Evolutionary conservation across 2,797 vertebrate genomes (phyloP).

Genomic region (Austrolebias charrua): DNA sequence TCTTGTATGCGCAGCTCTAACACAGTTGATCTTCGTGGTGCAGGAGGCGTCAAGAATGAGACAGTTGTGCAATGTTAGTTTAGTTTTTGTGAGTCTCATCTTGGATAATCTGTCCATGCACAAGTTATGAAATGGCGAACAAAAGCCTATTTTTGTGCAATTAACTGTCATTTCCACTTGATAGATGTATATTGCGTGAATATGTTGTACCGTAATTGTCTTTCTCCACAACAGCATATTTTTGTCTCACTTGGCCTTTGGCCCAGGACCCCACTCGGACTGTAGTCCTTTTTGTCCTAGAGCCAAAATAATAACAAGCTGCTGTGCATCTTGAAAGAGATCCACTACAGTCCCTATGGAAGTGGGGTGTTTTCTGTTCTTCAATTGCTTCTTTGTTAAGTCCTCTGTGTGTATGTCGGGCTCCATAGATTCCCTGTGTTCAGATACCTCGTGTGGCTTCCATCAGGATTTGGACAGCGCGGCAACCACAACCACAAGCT

Average conservation of each 20-base stretch:
- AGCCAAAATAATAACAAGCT: slow-evolving; percentile 41
- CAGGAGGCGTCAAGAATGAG: slow-evolving; percentile 37
- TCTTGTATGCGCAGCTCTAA: slow-evolving; percentile 36
- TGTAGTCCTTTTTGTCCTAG: slow-evolving; percentile 50
- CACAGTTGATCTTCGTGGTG: slow-evolving; percentile 15
- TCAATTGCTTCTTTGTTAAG: slow-evolving; percentile 66
- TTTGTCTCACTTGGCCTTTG: slow-evolving; percentile 47
- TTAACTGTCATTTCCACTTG: slow-evolving; percentile 47
- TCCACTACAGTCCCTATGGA: slow-evolving; percentile 35
- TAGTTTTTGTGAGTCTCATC: slow-evolving; percentile 41
- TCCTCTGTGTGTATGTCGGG: slow-evolving; percentile 51
- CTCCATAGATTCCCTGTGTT: slow-evolving; percentile 41
- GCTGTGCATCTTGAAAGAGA: slow-evolving; percentile 41
- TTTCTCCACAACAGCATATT: slow-evolving; percentile 42
- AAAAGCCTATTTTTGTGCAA: slow-evolving; percentile 53
- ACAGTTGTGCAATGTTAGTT: slow-evolving; percentile 45
- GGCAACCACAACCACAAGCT: slow-evolving; percentile 38
- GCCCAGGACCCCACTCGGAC: slow-evolving; percentile 52
- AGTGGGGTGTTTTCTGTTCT: slow-evolving; percentile 50
- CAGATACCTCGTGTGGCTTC: slow-evolving; percentile 55
- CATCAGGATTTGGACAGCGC: slow-evolving; percentile 25
- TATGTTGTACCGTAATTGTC: slow-evolving; percentile 57
- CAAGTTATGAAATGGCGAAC: slow-evolving; percentile 53
- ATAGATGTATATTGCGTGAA: slow-evolving; percentile 57
- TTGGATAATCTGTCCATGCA: slow-evolving; percentile 48